Percentiles rank a stretch among this genome's conserved stretches.
Conservation (phyloP, 1,140 invertebrate genomes). For the Drosophila arawakana region DNA sequence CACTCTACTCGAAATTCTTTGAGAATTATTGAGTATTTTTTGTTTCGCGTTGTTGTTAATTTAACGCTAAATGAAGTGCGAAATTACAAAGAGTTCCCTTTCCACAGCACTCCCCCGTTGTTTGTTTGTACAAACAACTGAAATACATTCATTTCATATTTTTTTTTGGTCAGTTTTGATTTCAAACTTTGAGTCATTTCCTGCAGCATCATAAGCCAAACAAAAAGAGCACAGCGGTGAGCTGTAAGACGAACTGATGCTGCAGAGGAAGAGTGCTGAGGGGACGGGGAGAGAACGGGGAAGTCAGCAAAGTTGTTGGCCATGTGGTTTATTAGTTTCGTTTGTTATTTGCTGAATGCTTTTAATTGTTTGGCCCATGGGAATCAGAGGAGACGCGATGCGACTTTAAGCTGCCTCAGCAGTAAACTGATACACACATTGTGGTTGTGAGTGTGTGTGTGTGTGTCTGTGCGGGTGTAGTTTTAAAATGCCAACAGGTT, state of each 20-base stretch:
- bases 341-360: conserved; percentile 66
- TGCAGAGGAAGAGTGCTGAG: not conserved
- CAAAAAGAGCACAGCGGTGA: conserved; percentile 40
- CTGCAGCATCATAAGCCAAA: conserved; percentile 49
- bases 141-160: conserved; percentile 11
- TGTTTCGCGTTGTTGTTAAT: conserved; percentile 65
- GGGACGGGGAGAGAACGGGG: not conserved
- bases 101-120: not conserved
- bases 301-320: conserved; percentile 3
- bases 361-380: conserved; percentile 61
- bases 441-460: not conserved
- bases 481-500: conserved; percentile 39
- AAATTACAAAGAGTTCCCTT: conserved; percentile 63
- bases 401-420: conserved; percentile 30
- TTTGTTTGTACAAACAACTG: conserved; percentile 57
- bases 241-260: conserved; percentile 29
- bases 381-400: conserved; percentile 10
- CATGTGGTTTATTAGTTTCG: conserved; percentile 57
- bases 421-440: conserved; percentile 27
- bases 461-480: conserved; percentile 11
- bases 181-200: conserved; percentile 41
- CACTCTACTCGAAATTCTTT: conserved; percentile 31
- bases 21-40: conserved; percentile 14
- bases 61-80: conserved; percentile 83
- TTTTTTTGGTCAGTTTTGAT: conserved; percentile 9